Base-by-base conservation (phyloP, 2,888 invertebrate genomes). In the Nasonovia ribisnigri region DNA sequence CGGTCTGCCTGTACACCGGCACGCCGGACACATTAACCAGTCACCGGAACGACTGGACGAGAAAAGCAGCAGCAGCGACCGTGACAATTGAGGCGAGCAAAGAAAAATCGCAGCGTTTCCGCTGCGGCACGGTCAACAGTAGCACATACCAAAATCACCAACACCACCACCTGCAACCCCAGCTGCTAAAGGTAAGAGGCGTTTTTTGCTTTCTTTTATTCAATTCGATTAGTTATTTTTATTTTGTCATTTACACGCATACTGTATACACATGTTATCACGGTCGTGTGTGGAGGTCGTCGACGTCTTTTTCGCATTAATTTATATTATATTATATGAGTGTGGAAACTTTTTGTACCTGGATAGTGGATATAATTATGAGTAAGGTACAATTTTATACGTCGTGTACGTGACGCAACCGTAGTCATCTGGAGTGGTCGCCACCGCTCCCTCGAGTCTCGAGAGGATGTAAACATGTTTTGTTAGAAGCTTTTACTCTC, bases 41-140 rank as follows among this genome's bases (percentile, higher is more conserved):
- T 36, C n/a, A 36, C n/a, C 67, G 67, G 16, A 4, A 67, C 67
- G 2, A 67, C 67, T 67, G 67, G 36, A n/a, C 67, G 67, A 67
- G 67, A 36, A 67, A 67, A 67, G 67, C 67, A 57, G 42, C 88
- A 42, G 8, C 13, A 51, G 20, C 36, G 88, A 88, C 88, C 88
- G 88, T 88, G 88, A 88, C 88, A 54, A 88, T 88, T 88, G 88
- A 42, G 88, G 13, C 54, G 42, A 54, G 29, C 42, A 57, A 57
- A 54, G 57, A 42, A 88, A 88, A 88, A 57, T 57, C 36, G 54
- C 88, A 10, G 54, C 54, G 29, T 67, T 67, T 67, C 36, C n/a
- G 67, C 67, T 67, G 67, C 67, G 6, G 2, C 20, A 67, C 67
- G n/a, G 67, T 67, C 36, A 67, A 6, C 67, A 67, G 16, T 36